Conservation (phyloP, 2,113 vertebrate species). For the Spilogale gracilis region DNA sequence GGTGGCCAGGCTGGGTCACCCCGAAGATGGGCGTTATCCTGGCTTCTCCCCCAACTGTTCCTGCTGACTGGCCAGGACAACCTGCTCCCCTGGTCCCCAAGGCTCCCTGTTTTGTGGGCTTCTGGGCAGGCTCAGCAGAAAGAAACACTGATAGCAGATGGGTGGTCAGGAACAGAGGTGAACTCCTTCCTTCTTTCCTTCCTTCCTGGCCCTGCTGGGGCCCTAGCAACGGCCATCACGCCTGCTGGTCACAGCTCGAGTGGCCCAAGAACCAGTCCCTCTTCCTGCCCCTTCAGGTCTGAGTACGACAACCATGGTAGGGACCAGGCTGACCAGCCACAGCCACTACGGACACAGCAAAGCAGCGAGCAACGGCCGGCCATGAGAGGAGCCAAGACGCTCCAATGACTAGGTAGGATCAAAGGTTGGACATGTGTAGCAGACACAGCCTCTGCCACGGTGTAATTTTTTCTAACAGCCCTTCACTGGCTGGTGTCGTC, state of each 20-base stretch:
- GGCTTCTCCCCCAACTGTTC: too few species aligned
- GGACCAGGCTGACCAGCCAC: background rate
- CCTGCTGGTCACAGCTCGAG: background rate
- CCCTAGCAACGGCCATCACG: background rate
- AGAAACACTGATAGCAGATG: rapidly evolving
- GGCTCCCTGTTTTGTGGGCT: background rate
- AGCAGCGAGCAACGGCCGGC: background rate
- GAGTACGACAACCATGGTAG: background rate
- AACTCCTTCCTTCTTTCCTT: background rate
- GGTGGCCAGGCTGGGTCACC: background rate
- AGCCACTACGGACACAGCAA: background rate
- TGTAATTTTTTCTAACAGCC: background rate
- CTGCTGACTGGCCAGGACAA: too few species aligned
- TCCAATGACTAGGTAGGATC: background rate
- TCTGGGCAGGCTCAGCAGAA: rapidly evolving
- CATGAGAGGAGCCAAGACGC: rapidly evolving
- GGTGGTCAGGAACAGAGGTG: background rate
- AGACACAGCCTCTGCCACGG: background rate
- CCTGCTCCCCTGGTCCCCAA: rapidly evolving
- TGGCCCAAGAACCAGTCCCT: background rate
- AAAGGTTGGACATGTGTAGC: background rate
- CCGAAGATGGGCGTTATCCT: background rate
- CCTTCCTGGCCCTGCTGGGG: background rate
- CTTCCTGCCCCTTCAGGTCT: background rate
- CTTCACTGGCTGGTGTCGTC: background rate